Evolutionary conservation across 92 coral and sea anemone genomes (phyloP), one percentile per base, ranked within the genome.

Genomic region (Zoanthus gigantus): DNA sequence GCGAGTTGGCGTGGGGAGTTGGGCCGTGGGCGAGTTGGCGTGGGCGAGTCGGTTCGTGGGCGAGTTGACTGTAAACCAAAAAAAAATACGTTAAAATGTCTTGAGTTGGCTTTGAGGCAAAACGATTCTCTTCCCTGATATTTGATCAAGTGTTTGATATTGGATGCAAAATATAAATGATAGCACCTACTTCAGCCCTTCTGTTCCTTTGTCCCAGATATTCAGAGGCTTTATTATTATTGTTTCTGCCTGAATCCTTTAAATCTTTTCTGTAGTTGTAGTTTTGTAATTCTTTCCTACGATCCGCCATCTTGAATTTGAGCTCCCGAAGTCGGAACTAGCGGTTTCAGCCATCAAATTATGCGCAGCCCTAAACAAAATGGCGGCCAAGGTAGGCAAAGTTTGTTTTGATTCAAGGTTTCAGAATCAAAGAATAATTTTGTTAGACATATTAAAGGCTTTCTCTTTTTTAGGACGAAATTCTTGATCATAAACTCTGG

Each of bases 221-320:
- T 66, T 67, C 66, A 30, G 14, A 23, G 42, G 42, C 42, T 18
- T 56, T 73, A 18, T 1, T 65, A 4, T 81, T 72, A 1, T 65
- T 74, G 23, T 65, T 72, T 10, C 45, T 54, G 18, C 45, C 74
- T 13, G 44, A 65, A 42, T 80, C 65, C 66, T 76, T 87, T 23
- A 77, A 66, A 16, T 74, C 88, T 76, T 47, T 77, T 11, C 84
- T 66, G 32, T 9, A 29, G 60, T 82, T 69, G 53, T 90, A 65
- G 37, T 78, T 68, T 44, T 53, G 73, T 44, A 72, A 74, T 73
- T 34, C 28, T 71, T 77, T 30, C 50, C 57, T 74, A 29, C 45
- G 78, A 89, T 91, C 95, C 91, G 98, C 98, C 98, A 96, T 96
- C 45, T 94, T 96, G 90, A 81, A 83, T 53, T 77, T 57, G 50